Percentiles rank a stretch among this genome's conserved stretches.
Conservation (phyloP, 2,888 invertebrate genomes). For the Periphyllus acericola region DNA sequence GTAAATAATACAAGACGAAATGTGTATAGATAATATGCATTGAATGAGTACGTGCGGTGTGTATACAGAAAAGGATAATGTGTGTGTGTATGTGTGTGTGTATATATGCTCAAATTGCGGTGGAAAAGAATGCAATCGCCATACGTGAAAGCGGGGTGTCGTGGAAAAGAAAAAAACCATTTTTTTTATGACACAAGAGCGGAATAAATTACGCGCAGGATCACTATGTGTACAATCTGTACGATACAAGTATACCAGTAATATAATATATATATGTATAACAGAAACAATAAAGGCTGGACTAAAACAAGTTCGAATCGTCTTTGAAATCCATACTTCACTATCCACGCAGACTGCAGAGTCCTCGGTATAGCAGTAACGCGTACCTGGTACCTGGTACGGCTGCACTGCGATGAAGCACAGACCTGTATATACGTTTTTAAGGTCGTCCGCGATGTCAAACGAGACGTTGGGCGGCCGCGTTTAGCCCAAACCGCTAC, state of each 20-base stretch:
- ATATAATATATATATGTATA: too few relatives aligned
- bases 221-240: not conserved
- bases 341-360: too few relatives aligned
- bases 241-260: too few relatives aligned
- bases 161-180: not conserved
- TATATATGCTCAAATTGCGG: not conserved
- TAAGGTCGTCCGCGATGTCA: too few relatives aligned
- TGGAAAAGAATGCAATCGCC: not conserved
- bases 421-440: too few relatives aligned
- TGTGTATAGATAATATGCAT: not conserved
- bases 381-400: not conserved
- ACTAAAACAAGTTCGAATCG: not conserved
- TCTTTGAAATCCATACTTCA: not conserved
- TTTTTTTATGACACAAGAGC: not conserved
- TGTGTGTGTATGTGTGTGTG: not conserved
- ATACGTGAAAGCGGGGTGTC: not conserved
- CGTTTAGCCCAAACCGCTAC: too few relatives aligned
- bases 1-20: not conserved
- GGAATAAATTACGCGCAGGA: not conserved
- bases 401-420: not conserved
- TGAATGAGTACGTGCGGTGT: not conserved
- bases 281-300: not conserved
- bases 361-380: not conserved
- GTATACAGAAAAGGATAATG: not conserved
- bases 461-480: too few relatives aligned